A percentile compares a stretch with the other conserved stretches of the same genome.
Conservation (phyloP, 2,888 invertebrate genomes). For the Anoplius nigerrimus region DNA sequence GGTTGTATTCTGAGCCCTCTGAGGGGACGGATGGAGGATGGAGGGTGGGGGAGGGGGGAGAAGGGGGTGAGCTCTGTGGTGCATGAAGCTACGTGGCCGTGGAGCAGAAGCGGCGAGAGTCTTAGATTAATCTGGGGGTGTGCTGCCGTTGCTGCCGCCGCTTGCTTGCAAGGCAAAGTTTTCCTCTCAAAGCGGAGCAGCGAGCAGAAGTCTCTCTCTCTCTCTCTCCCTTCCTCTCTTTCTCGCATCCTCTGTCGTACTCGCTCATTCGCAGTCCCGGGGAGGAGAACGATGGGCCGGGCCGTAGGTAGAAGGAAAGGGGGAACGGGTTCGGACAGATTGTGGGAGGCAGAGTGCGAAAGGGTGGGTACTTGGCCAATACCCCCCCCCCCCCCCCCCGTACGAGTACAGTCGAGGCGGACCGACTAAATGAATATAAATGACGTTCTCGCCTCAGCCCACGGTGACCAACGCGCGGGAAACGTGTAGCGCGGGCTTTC, state of each 20-base stretch:
- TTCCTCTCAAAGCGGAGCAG: constrained; percentile 43
- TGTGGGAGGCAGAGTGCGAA: constrained; percentile 14
- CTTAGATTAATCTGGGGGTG: constrained; percentile 57
- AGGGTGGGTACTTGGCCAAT: constrained; percentile 38
- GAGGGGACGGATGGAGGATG: too few species aligned
- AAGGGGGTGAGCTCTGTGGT: constrained; percentile 24
- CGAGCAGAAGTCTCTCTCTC: constrained; percentile 24
- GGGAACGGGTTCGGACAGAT: neutral
- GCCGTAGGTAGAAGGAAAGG: neutral
- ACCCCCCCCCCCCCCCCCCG: constrained; percentile 20
- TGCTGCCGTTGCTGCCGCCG: constrained; percentile 34
- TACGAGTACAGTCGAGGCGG: constrained; percentile 46
- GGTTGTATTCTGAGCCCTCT: neutral
- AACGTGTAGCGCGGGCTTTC: constrained; percentile 30
- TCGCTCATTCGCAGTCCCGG: too few species aligned
- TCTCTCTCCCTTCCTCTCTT: neutral
- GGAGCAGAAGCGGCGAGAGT: constrained; percentile 34
- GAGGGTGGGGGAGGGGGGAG: too few species aligned
- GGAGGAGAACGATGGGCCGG: neutral
- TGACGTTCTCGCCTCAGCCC: constrained; percentile 46
- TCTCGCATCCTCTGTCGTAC: neutral
- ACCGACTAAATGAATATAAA: constrained; percentile 67
- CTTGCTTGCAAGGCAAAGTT: constrained; percentile 53
- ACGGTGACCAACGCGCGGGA: constrained; percentile 41
- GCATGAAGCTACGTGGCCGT: constrained; percentile 27